Conservation (phyloP, 2,797 vertebrate species). For the Simalia tracyae region DNA sequence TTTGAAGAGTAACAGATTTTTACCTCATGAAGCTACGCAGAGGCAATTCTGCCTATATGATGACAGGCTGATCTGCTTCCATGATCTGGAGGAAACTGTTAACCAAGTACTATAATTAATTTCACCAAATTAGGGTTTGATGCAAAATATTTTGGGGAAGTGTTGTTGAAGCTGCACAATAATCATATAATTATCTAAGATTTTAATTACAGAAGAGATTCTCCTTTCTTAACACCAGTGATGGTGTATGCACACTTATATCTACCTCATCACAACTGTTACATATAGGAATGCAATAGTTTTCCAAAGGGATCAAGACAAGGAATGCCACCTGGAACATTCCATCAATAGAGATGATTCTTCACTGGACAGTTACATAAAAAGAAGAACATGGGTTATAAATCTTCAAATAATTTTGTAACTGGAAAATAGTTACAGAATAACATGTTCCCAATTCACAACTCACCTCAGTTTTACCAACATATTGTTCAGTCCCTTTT, state of each 20-base stretch:
- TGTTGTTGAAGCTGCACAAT: slow-evolving; percentile 10
- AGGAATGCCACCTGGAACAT: neutral
- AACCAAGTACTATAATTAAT: slow-evolving; percentile 25
- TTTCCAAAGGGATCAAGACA: neutral
- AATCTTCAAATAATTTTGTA: neutral
- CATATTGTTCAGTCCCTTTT: neutral
- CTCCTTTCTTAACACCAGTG: neutral
- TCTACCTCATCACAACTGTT: neutral
- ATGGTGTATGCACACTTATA: neutral
- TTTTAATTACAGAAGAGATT: slow-evolving; percentile 26
- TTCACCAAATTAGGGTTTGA: slow-evolving; percentile 14
- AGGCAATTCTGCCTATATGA: neutral
- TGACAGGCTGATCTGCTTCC: neutral
- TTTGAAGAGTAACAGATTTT: neutral
- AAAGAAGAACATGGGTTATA: neutral
- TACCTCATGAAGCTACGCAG: neutral
- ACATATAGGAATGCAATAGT: neutral
- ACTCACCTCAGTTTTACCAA: neutral
- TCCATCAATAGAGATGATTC: neutral
- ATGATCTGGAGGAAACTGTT: neutral
- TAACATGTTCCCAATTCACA: neutral
- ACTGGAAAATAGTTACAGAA: neutral
- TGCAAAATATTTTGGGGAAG: slow-evolving; percentile 23
- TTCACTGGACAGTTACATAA: neutral
- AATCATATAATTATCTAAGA: slow-evolving; percentile 27